Conservation (phyloP, 1,140 invertebrate genomes). For the Atta cephalotes region DNA sequence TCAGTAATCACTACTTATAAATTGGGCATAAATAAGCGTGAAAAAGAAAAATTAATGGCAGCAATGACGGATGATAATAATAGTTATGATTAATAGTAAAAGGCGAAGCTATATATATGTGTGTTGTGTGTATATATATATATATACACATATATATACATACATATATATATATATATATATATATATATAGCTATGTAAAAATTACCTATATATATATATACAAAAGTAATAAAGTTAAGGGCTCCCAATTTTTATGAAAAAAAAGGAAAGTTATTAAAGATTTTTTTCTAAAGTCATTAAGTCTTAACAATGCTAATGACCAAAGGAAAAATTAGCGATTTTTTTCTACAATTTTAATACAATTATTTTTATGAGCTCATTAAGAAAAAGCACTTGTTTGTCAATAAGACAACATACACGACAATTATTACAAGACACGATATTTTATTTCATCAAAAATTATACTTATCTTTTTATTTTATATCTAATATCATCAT, state of each 20-base stretch:
- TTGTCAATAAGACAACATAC: conserved; percentile 12
- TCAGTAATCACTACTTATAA: conserved; percentile 14
- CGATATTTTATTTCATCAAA: conserved; percentile 7
- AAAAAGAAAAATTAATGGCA: conserved; percentile 45
- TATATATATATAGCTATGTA: conserved; percentile 69
- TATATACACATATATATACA: too few species aligned
- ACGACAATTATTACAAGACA: background rate
- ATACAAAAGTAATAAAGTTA: conserved; percentile 84
- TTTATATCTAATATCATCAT: conserved; percentile 5
- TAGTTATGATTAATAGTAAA: conserved; percentile 69
- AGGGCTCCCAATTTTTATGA: conserved; percentile 83
- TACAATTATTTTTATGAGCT: background rate
- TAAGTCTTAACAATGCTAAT: conserved; percentile 19
- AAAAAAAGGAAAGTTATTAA: conserved; percentile 64
- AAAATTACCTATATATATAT: conserved; percentile 80
- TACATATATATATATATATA: conserved; percentile 12
- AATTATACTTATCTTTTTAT: conserved; percentile 3
- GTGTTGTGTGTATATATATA: conserved; percentile 62
- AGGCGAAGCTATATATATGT: conserved; percentile 79
- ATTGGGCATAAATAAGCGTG: conserved; percentile 69
- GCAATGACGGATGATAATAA: conserved; percentile 68
- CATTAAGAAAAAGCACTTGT: conserved; percentile 5
- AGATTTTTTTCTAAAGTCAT: conserved; percentile 53
- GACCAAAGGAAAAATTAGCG: background rate
- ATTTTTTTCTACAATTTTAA: background rate